Evolutionary conservation across 2,888 invertebrate species (phyloP).

Genomic region (Cheilosia variabilis): DNA sequence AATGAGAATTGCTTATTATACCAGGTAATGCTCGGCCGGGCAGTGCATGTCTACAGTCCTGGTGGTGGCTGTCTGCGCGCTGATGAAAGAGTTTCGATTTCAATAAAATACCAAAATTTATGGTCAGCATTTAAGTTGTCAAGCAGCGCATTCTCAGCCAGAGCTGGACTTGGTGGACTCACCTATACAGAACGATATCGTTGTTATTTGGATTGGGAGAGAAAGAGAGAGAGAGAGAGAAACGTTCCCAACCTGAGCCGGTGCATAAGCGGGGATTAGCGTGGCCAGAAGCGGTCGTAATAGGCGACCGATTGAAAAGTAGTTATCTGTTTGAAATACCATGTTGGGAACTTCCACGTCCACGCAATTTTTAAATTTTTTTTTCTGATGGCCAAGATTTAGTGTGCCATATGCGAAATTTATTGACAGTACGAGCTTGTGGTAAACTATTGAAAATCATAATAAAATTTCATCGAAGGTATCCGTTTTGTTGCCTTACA

Average conservation of each 20-base stretch:
- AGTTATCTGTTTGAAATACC: slow-evolving; percentile 22
- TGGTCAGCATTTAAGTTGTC: slow-evolving; percentile 49
- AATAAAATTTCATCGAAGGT: neutral
- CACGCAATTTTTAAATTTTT: slow-evolving; percentile 4
- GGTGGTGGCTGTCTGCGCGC: neutral
- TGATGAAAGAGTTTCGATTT: slow-evolving; percentile 63
- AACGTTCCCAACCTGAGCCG: neutral
- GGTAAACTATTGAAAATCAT: slow-evolving; percentile 35
- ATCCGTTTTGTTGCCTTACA: neutral
- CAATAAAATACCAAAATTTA: slow-evolving; percentile 62
- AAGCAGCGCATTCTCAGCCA: slow-evolving; percentile 31
- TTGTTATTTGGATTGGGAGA: neutral
- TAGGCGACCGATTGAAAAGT: slow-evolving; percentile 26
- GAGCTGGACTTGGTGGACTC: slow-evolving; percentile 1
- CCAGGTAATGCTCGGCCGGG: slow-evolving; percentile 40
- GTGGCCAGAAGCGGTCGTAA: slow-evolving; percentile 1
- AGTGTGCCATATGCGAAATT: slow-evolving; percentile 29
- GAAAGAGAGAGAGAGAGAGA: neutral
- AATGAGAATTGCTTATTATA: slow-evolving; percentile 50
- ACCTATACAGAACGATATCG: slow-evolving; percentile 23
- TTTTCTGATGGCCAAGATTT: slow-evolving; percentile 12
- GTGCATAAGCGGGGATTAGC: slow-evolving; percentile 1
- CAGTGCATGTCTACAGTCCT: neutral
- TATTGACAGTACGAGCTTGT: slow-evolving; percentile 23
- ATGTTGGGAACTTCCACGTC: slow-evolving; percentile 29